Conservation (phyloP, 2,113 vertebrate genomes). For the Pipra filicauda region DNA sequence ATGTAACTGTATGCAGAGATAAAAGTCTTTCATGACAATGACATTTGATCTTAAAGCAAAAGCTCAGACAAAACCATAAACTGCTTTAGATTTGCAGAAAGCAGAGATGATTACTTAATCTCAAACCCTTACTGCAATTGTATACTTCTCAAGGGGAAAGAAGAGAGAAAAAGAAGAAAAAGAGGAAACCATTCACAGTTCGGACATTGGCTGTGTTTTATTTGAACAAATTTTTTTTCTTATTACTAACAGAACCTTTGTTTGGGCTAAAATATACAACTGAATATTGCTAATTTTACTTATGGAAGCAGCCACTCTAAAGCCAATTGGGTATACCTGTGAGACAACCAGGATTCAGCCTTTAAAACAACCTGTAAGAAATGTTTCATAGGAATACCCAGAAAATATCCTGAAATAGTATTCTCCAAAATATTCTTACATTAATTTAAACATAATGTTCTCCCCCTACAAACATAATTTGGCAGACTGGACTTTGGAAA, state of each 20-base stretch:
- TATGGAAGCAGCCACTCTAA: not conserved
- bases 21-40: conserved; percentile 21
- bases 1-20: not conserved
- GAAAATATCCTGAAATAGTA: not conserved
- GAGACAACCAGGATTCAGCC: not conserved
- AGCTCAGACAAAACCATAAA: not conserved
- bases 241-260: not conserved
- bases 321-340: not conserved
- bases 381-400: not conserved
- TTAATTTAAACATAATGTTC: not conserved
- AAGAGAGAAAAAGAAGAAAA: not conserved
- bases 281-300: not conserved
- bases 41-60: not conserved
- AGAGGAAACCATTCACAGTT: not conserved
- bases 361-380: not conserved
- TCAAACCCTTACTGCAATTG: not conserved
- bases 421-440: not conserved
- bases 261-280: not conserved
- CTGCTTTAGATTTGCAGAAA: conserved; percentile 16
- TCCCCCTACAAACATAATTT: not conserved
- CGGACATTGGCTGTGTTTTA: not conserved
- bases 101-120: not conserved
- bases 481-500: not conserved
- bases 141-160: not conserved
- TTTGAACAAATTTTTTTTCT: not conserved